A percentile compares a stretch with the other conserved stretches of the same genome.
phyloP scores from a whole-genome alignment of 2,888 invertebrate species.

The Autographa gamma region DNA sequence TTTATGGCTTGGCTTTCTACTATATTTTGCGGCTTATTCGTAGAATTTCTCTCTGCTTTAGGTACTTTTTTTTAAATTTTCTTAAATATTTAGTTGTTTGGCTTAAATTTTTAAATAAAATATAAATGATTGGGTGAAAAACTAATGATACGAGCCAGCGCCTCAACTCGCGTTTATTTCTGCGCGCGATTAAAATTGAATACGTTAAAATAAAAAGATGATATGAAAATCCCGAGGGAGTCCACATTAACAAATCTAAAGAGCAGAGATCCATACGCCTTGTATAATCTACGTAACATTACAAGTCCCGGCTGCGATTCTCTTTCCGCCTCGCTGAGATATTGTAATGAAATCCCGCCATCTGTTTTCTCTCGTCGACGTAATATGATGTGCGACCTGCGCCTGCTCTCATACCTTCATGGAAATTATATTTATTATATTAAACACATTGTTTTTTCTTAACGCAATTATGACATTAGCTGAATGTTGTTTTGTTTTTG shows the following conservation, averaged over 20 bases:
- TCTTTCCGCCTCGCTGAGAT: slow-evolving; percentile 81
- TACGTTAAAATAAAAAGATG: slow-evolving; percentile 38
- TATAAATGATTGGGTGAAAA: too few species aligned
- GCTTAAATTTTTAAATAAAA: background rate
- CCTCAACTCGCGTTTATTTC: slow-evolving; percentile 1
- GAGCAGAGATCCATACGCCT: slow-evolving; percentile 73
- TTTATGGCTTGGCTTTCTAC: background rate
- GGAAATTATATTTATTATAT: slow-evolving; percentile 66
- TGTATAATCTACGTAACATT: slow-evolving; percentile 79
- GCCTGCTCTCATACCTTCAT: slow-evolving; percentile 73
- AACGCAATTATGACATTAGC: slow-evolving; percentile 39
- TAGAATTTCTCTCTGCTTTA: background rate
- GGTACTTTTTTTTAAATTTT: too few species aligned
- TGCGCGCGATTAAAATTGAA: slow-evolving; percentile 15
- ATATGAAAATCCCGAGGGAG: slow-evolving; percentile 52
- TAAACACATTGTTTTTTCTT: slow-evolving; percentile 39
- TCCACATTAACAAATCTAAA: slow-evolving; percentile 70
- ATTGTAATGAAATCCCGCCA: slow-evolving; percentile 87
- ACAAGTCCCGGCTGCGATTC: slow-evolving; percentile 79
- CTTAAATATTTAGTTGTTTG: background rate
- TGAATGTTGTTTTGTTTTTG: slow-evolving; percentile 24
- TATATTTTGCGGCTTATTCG: background rate
- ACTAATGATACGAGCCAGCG: background rate
- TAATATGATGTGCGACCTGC: slow-evolving; percentile 78
- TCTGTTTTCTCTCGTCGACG: slow-evolving; percentile 83